phyloP scores from a whole-genome alignment of 2,797 vertebrate genomes.

The Dromococcyx pavoninus region DNA sequence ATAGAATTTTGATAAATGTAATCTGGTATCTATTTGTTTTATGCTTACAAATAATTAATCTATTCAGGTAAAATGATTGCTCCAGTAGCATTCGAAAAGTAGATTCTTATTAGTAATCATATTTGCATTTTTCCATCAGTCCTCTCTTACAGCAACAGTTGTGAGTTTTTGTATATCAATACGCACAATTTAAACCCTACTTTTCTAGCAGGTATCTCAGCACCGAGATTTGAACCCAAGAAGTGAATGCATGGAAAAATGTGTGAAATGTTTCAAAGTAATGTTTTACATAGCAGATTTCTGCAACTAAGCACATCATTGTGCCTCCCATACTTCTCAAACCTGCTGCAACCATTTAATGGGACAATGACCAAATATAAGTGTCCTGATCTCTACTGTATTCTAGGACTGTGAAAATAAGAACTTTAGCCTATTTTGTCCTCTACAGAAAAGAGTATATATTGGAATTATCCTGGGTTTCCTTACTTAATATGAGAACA shows the following conservation, averaged over 20 bases:
- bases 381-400: not conserved
- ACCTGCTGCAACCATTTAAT: not conserved
- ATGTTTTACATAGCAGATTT: not conserved
- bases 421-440: not conserved
- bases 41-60: not conserved
- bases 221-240: not conserved
- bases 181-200: not conserved
- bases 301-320: not conserved
- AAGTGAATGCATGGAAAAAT: not conserved
- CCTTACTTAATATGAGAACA: not conserved
- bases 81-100: not conserved
- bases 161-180: not conserved
- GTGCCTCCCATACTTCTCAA: not conserved
- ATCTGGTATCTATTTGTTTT: not conserved
- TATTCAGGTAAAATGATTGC: not conserved
- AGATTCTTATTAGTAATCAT: not conserved
- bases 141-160: not conserved
- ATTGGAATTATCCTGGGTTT: not conserved
- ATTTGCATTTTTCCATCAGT: not conserved
- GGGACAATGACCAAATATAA: not conserved
- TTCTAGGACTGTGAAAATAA: not conserved
- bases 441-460: not conserved
- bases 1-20: not conserved
- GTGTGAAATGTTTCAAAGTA: rapidly evolving
- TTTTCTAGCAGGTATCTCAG: not conserved